phyloP scores from a whole-genome alignment of 2,797 vertebrate genomes.

The Apogon hyalosoma region DNA sequence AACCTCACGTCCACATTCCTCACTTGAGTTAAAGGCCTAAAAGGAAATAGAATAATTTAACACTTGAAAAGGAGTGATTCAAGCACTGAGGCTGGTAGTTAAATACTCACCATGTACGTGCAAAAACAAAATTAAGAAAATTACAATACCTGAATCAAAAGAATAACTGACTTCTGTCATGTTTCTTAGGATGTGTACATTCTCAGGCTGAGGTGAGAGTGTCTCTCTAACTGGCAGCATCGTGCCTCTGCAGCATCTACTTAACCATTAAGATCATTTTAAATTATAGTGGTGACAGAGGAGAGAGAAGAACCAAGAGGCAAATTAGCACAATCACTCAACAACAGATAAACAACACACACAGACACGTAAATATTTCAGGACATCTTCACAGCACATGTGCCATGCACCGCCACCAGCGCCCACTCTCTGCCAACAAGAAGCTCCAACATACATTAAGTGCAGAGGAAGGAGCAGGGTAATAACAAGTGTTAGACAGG shows the following conservation, averaged over 20 bases:
- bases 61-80: conserved; percentile 24
- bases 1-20: conserved; percentile 22
- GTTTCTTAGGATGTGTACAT: background rate
- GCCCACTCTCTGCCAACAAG: conserved; percentile 1
- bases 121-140: conserved; percentile 41
- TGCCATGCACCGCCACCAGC: background rate
- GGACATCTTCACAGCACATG: background rate
- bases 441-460: conserved; percentile 18
- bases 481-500: conserved; percentile 72
- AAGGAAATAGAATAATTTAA: conserved; percentile 36
- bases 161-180: conserved; percentile 4
- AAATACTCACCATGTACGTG: conserved; percentile 34
- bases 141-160: conserved; percentile 10
- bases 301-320: conserved; percentile 23
- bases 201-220: conserved; percentile 6
- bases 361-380: background rate
- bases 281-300: conserved; percentile 17
- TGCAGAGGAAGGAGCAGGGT: conserved; percentile 52
- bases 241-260: conserved; percentile 21
- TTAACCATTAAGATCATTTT: conserved; percentile 1
- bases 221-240: background rate
- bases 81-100: conserved; percentile 3
- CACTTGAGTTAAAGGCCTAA: conserved; percentile 45
- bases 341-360: background rate
- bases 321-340: conserved; percentile 8